phyloP scores from a whole-genome alignment of 64 coral and sea anemone genomes.

The Orbicella faveolata region DNA sequence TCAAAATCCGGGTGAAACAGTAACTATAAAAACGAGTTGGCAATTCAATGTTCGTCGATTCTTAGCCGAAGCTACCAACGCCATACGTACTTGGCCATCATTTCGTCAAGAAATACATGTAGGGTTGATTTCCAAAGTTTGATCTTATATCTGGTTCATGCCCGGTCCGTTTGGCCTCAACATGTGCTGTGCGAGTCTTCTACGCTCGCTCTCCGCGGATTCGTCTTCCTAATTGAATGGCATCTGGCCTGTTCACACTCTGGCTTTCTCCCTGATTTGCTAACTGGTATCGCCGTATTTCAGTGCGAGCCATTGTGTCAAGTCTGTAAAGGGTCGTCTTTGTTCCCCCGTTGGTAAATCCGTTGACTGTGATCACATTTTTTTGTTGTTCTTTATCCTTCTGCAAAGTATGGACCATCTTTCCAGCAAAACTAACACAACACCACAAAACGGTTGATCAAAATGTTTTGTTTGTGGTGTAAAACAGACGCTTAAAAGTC shows the following conservation, averaged over 20 bases:
- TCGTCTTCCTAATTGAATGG: neutral
- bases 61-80: no score
- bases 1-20: no score
- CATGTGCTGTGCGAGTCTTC: neutral
- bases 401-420: neutral
- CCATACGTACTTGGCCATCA: no score
- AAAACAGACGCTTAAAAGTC: neutral
- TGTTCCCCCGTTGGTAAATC: neutral
- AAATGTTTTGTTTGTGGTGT: neutral
- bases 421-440: neutral
- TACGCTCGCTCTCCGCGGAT: conserved; percentile 8
- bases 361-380: neutral
- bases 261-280: neutral
- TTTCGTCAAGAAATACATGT: no score
- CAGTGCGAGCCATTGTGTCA: neutral
- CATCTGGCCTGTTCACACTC: neutral
- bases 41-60: no score
- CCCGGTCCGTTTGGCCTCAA: neutral
- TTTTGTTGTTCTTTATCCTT: neutral
- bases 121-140: no score
- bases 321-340: neutral
- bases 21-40: no score
- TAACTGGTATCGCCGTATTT: neutral
- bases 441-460: neutral
- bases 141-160: neutral